Percentiles rank a stretch among this genome's conserved stretches.
Conservation (phyloP, 1,140 invertebrate species). For the Adelges cooleyi region DNA sequence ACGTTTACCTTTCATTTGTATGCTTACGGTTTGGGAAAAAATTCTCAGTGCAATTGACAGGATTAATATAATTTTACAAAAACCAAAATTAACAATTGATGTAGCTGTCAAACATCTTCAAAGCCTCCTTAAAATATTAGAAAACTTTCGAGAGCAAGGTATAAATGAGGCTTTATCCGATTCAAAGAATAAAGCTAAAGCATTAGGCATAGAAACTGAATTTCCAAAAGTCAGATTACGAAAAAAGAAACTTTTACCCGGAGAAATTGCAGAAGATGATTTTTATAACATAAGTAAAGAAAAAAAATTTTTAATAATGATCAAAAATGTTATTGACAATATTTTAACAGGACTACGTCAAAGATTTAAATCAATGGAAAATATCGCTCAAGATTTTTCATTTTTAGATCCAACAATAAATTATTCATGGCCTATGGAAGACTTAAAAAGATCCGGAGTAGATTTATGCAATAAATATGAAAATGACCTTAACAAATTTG, state of each 20-base stretch:
- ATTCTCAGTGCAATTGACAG: neutral
- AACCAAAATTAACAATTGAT: neutral
- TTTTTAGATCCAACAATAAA: neutral
- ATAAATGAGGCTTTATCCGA: neutral
- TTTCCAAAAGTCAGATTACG: neutral
- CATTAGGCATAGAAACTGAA: neutral
- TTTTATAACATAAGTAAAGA: neutral
- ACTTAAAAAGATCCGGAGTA: neutral
- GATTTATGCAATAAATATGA: neutral
- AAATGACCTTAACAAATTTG: neutral
- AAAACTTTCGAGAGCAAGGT: neutral
- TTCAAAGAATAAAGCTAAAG: neutral
- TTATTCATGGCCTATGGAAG: neutral
- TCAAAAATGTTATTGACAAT: neutral
- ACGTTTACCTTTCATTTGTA: neutral
- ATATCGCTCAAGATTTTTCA: neutral
- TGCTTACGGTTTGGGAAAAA: slow-evolving; percentile 7
- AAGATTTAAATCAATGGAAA: slow-evolving; percentile 9
- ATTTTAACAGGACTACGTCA: neutral
- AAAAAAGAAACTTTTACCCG: neutral
- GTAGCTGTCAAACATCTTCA: no score
- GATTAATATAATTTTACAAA: slow-evolving; percentile 21
- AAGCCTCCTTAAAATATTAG: no score
- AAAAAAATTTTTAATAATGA: neutral
- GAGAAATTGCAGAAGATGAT: neutral